Evolutionary conservation across 1,140 invertebrate species (phyloP).

Genomic region (Pemphigus obesinymphae): DNA sequence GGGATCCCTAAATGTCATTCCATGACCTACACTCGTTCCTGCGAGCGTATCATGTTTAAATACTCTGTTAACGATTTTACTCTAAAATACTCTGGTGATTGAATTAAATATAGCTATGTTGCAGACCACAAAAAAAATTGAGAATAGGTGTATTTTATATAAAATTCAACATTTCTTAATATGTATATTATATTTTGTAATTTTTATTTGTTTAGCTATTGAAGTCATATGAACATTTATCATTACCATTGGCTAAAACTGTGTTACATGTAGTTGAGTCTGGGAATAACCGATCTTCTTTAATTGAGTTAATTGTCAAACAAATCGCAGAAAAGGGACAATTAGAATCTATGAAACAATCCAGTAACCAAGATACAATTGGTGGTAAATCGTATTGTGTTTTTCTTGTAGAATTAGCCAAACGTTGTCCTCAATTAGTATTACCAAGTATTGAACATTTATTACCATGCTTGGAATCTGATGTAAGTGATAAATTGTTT

Average conservation of each 20-base stretch:
- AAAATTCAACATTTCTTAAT: no score
- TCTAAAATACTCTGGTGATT: no score
- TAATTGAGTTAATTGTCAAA: conserved; percentile 64
- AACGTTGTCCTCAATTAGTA: conserved; percentile 61
- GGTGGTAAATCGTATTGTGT: conserved; percentile 60
- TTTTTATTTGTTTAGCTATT: conserved; percentile 57
- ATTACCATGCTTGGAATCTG: conserved; percentile 57
- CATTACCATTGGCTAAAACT: conserved; percentile 61
- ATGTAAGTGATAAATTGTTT: conserved; percentile 52
- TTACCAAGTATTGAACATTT: conserved; percentile 60
- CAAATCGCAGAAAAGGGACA: conserved; percentile 63
- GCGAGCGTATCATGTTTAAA: no score
- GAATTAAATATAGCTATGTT: no score
- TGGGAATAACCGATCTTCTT: conserved; percentile 58
- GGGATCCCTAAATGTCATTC: no score
- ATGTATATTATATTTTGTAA: background rate
- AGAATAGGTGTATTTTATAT: no score
- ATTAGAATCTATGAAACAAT: conserved; percentile 28
- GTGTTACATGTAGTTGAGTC: conserved; percentile 56
- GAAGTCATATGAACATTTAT: conserved; percentile 67
- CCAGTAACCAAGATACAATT: conserved; percentile 54
- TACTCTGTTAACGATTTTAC: no score
- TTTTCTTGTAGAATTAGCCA: conserved; percentile 67
- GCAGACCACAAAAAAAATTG: no score
- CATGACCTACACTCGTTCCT: no score